Base-by-base conservation (phyloP, 2,888 invertebrate species). In the Prosapia bicincta region DNA sequence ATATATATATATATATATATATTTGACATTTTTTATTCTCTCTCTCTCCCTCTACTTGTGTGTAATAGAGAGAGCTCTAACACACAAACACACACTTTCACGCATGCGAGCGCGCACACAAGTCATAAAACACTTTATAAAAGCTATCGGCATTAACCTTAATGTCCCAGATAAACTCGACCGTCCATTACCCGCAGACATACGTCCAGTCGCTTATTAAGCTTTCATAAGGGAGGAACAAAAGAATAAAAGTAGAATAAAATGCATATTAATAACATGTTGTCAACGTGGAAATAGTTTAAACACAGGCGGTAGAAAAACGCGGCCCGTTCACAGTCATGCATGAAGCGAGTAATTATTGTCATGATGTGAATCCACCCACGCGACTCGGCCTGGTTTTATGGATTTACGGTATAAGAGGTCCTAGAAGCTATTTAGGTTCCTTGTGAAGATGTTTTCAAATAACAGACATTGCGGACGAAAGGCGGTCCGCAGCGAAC, bases 41-140 rank as follows among this genome's bases (percentile, higher is more conserved):
- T 80, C 79, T 78, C 80, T 81, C 81, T 26, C 69, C 25, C 75
- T 76, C 65, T 76, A 54, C 68, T 24, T 75, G 68, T 69, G 26
- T 26, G 65, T 65, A n/a, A n/a, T n/a, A n/a, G n/a, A n/a, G n/a
- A n/a, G n/a, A n/a, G n/a, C n/a, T n/a, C 75, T 66, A 13, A 3
- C 38, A 38, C 38, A 38, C 38, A 38, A 13, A 38, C 10, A 7
- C 38, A 13, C n/a, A n/a, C n/a, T n/a, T n/a, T n/a, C n/a, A n/a
- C n/a, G n/a, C n/a, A n/a, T n/a, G n/a, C n/a, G n/a, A n/a, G n/a
- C n/a, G n/a, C n/a, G n/a, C 15, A 6, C 38, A 13, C 9, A 38
- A 2, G 10, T 38, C 38, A 38, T 38, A 38, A 38, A 38, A 38
- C 38, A 38, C 15, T 38, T 38, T 15, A 15, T 15, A 38, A 38